Evolutionary conservation across 37 sponge, comb jelly and placozoan genomes (phyloP), one percentile per base, ranked within the genome.

Genomic region (Spongilla lacustris): DNA sequence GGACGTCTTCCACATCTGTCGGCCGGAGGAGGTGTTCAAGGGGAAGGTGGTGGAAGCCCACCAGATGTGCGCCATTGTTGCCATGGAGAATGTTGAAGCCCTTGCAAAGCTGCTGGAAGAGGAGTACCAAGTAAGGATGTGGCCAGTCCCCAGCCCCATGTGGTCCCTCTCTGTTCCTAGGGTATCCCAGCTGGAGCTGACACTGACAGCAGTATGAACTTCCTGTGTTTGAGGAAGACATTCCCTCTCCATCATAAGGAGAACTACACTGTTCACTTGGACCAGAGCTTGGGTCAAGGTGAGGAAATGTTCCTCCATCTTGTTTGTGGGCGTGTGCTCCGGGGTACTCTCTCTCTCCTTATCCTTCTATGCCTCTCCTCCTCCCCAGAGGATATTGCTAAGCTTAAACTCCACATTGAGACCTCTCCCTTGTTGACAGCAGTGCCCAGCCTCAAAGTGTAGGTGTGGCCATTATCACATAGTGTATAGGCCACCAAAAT

Each of bases 1-100:
- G 70, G 83, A 82, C 68, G 50, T 88, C n/a, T 88, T 83, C 36
- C 88, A 88, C 35, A 21, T 88, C 26, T 76, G 82, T 68, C 77
- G 82, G 21, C 88, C 88, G 11, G 66, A 77, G 13, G 77, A 82
- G 17, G 26, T 38, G 29, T 83, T 82, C 49, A 82, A 49, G 0
- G 88, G 77, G 13, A 36, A 31, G 11, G 83, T 88, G 34, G 48
- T 36, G 24, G n/a, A 68, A 26, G 67, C 83, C 28, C 46, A 83
- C 50, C 83, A 35, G 17, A 34, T 88, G 70, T 30, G 8, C 21
- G 76, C 73, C 66, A 31, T 66, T 8, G 83, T 58, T 58, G 19
- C 58, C 58, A 58, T 58, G 58, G 58, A 58, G 58, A 58, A 58
- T 17, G 19, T 17, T 10, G 58, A 58, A 58, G 58, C 58, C 58